Base-by-base conservation (phyloP, 2,797 vertebrate species). In the Linurgus olivaceus region DNA sequence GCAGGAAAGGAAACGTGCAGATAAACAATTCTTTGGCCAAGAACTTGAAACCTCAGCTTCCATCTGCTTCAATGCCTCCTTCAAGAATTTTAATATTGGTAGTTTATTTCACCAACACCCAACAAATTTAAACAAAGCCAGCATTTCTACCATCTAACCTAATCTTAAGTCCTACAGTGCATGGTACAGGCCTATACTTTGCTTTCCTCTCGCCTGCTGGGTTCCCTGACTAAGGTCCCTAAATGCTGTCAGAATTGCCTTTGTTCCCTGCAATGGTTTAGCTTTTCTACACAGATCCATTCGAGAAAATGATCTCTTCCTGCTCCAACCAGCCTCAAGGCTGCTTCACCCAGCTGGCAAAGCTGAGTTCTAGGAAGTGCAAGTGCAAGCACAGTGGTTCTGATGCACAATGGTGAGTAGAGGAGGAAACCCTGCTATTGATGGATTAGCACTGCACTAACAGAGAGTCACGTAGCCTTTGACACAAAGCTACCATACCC, bases 41-140 rank as follows among this genome's bases (percentile, higher is more conserved):
- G 26, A 88, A 50, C 54, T 68, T 65, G 21, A 94, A 90, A 81
- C 7, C 25, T 58, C 66, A 54, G 21, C 45, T 90, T 88, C 70
- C n/a, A n/a, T 35, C 48, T 91, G 50, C 54, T 54, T 68, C 38
- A 94, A 42, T 4, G 62, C 3, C 16, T 57, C 11, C 31, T 65
- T 54, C 35, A 35, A 92, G 25, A 45, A 61, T 68, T 74, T 83
- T 57, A 48, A 23, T 48, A 68, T 5, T 14, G 11, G n/a, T 25
- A 72, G 31, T 67, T 86, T 59, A 88, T 80, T 90, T 88, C 20
- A 72, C 6, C 8, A 71, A n/a, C n/a, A 88, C 8, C 3, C 28
- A 68, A 38, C 4, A 72, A 44, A 67, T 16, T 63, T 67, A 17
- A 66, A n/a, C 5, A 76, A 83, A 85, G 57, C 6, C 33, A 93